These are phyloP conservation scores for Bacillus rossius DNA, from an alignment of 1,140 invertebrate species.

Conservation along the genomic window DNA sequence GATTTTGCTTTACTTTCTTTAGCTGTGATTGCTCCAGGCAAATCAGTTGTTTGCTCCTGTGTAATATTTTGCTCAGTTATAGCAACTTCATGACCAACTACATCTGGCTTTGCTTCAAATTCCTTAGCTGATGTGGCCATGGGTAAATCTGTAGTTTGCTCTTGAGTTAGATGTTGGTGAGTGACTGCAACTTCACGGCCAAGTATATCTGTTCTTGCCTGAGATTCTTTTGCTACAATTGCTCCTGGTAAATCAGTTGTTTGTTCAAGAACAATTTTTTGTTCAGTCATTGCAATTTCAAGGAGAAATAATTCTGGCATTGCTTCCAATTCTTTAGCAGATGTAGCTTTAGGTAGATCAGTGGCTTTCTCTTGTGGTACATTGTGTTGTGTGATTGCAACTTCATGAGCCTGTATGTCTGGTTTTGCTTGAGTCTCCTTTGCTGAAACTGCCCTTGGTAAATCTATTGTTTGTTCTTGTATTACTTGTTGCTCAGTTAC, in stretches of 20 bases:
- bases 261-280: background rate
- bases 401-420: slow-evolving; percentile 7
- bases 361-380: background rate
- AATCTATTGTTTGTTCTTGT: slow-evolving; percentile 10
- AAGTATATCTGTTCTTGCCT: slow-evolving; percentile 4
- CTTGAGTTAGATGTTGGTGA: background rate
- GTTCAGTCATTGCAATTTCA: slow-evolving; percentile 12
- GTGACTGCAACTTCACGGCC: slow-evolving; percentile 1
- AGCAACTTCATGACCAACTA: slow-evolving; percentile 8
- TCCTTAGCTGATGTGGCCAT: background rate
- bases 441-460: background rate
- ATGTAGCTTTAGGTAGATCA: background rate
- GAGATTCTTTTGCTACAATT: background rate
- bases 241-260: background rate
- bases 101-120: slow-evolving; percentile 5
- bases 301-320: slow-evolving; percentile 11
- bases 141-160: slow-evolving; percentile 3
- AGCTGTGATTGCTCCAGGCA: background rate
- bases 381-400: slow-evolving; percentile 16
- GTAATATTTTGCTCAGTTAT: slow-evolving; percentile 8
- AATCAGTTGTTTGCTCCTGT: slow-evolving; percentile 2
- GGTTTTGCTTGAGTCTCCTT: background rate
- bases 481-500: slow-evolving; percentile 8
- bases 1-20: background rate
- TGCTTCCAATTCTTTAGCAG: slow-evolving; percentile 2